Percentiles rank a stretch among this genome's conserved stretches.
These are phyloP conservation scores for Muscicapa striata DNA, from an alignment of 2,797 vertebrate species.

Conservation along the genomic window DNA sequence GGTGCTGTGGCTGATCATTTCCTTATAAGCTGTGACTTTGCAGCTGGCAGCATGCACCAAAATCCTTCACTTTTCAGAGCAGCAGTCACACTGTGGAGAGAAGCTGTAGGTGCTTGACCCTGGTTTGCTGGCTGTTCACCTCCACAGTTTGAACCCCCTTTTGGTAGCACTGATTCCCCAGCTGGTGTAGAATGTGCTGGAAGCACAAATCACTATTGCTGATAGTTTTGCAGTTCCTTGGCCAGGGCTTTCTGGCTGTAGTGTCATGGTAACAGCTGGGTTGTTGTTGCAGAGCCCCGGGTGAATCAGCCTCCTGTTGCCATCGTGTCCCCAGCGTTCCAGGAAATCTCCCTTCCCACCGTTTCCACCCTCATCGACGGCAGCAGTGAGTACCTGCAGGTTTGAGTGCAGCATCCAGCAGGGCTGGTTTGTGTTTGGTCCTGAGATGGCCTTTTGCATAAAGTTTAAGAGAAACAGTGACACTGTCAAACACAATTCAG, in stretches of 20 bases:
- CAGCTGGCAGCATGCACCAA: conserved; percentile 19
- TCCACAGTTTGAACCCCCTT: background rate
- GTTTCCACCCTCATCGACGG: conserved; percentile 97
- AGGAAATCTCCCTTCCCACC: conserved; percentile 95
- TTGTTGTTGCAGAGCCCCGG: conserved; percentile 85
- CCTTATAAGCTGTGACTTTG: conserved; percentile 38
- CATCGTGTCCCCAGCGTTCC: conserved; percentile 91
- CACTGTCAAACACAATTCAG: background rate
- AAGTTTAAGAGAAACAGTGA: background rate
- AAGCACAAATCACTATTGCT: background rate
- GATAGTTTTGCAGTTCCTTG: background rate
- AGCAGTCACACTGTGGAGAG: background rate
- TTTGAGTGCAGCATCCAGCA: background rate
- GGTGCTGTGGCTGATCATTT: background rate
- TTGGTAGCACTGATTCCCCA: background rate
- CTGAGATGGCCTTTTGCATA: background rate
- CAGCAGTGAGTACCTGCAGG: conserved; percentile 88
- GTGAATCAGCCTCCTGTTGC: conserved; percentile 93
- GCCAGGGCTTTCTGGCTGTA: background rate
- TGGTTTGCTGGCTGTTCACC: background rate
- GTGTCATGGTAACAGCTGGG: background rate
- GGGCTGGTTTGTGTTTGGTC: background rate
- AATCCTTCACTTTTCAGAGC: conserved; percentile 33
- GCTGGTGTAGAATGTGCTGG: background rate
- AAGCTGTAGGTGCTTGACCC: background rate